Conservation (phyloP, 2,888 invertebrate species). For the Eupithecia dodoneata region DNA sequence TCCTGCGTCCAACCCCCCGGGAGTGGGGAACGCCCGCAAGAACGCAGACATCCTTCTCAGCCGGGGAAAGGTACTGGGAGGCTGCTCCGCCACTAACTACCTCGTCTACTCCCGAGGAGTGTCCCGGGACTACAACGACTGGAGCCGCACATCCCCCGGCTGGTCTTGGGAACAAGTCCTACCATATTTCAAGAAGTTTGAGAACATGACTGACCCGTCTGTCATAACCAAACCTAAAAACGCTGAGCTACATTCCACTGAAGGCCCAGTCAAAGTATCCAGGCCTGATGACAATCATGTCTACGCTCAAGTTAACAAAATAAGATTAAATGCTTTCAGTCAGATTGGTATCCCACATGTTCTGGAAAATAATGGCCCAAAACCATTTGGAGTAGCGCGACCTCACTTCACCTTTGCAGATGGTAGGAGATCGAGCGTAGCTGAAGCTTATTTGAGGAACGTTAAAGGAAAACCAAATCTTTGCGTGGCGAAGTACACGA, state of each 20-base stretch:
- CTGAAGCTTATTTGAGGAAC: constrained; percentile 66
- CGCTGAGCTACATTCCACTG: constrained; percentile 55
- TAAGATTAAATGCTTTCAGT: constrained; percentile 52
- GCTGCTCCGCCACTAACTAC: constrained; percentile 61
- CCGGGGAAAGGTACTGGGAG: constrained; percentile 64
- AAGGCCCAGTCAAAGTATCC: constrained; percentile 61
- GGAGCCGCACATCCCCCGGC: constrained; percentile 57
- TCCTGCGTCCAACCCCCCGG: constrained; percentile 48
- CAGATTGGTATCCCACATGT: constrained; percentile 61
- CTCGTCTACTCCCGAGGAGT: constrained; percentile 61
- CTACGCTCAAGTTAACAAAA: constrained; percentile 52
- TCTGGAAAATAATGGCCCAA: constrained; percentile 59
- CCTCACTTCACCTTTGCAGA: constrained; percentile 61
- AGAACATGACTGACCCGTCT: constrained; percentile 60
- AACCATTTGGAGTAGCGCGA: constrained; percentile 52
- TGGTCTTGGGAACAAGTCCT: constrained; percentile 63
- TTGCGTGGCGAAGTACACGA: constrained; percentile 62
- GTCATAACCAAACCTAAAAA: constrained; percentile 52
- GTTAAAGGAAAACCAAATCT: constrained; percentile 62
- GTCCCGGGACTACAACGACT: constrained; percentile 60
- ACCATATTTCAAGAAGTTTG: constrained; percentile 62
- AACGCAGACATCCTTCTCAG: constrained; percentile 46
- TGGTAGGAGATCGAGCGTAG: constrained; percentile 71
- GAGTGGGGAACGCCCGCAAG: constrained; percentile 52
- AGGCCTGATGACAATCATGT: constrained; percentile 51